Evolutionary conservation across 2,797 vertebrate genomes (phyloP).

Genomic region (Mormyrus proboscirostris): DNA sequence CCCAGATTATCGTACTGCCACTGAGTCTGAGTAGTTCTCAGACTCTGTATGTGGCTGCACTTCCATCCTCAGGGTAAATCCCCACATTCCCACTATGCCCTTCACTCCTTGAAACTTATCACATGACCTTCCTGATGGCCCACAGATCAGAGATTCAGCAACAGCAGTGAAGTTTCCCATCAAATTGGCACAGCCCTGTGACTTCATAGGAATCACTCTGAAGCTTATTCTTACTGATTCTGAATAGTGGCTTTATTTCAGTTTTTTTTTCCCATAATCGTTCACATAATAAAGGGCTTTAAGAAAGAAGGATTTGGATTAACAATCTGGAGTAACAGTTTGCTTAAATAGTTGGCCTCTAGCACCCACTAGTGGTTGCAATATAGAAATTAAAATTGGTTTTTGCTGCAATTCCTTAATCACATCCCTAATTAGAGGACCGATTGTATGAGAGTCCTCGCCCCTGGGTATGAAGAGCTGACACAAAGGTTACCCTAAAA

Average conservation of each 20-base stretch:
- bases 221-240: background rate
- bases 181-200: background rate
- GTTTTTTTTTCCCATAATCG: background rate
- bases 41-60: background rate
- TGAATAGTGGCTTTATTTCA: background rate
- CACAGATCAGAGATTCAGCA: background rate
- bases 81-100: background rate
- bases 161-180: background rate
- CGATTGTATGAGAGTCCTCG: background rate
- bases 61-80: background rate
- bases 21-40: background rate
- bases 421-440: background rate
- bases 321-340: background rate
- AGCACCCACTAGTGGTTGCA: conserved; percentile 3
- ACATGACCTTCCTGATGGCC: background rate
- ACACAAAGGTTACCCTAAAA: background rate
- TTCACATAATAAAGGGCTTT: background rate
- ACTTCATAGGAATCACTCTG: background rate
- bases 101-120: background rate
- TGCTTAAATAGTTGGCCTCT: background rate
- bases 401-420: background rate
- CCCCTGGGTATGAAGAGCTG: background rate
- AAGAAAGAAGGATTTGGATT: background rate
- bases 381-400: background rate
- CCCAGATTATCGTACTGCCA: background rate